Conservation (phyloP, 2,113 vertebrate species). For the Phodopus roborovskii region DNA sequence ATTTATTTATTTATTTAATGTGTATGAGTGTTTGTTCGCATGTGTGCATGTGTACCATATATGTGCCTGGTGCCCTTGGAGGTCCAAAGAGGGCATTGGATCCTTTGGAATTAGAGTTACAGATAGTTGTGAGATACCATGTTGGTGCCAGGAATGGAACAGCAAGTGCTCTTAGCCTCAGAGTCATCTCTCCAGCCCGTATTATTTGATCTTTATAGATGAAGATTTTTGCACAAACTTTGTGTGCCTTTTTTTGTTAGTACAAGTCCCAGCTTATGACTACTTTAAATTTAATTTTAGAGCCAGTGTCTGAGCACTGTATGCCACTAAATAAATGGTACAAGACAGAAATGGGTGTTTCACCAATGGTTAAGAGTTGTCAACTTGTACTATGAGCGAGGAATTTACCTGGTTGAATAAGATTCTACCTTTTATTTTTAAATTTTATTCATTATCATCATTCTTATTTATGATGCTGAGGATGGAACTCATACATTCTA, state of each 20-base stretch:
- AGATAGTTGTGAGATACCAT: neutral
- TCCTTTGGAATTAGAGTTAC: neutral
- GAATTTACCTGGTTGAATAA: conserved; percentile 20
- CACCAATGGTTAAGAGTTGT: neutral
- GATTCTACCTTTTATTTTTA: neutral
- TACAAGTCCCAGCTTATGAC: neutral
- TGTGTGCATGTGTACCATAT: neutral
- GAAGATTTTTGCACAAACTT: neutral
- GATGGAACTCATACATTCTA: neutral
- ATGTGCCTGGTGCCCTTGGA: neutral
- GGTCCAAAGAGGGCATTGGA: neutral
- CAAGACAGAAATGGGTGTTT: neutral
- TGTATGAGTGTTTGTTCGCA: neutral
- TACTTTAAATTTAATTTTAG: conserved; percentile 54
- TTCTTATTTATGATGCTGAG: neutral
- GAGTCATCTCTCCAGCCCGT: neutral
- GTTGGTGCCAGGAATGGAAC: neutral
- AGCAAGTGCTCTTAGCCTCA: neutral
- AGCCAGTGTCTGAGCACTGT: neutral
- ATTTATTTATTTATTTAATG: neutral
- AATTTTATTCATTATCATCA: neutral
- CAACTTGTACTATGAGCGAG: neutral
- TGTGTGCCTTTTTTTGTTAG: neutral
- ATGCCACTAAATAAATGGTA: conserved; percentile 11
- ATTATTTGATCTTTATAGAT: neutral